A percentile compares a stretch with the other conserved stretches of the same genome.
phyloP scores from a whole-genome alignment of 2,113 vertebrate species.

The Platanista minor region DNA sequence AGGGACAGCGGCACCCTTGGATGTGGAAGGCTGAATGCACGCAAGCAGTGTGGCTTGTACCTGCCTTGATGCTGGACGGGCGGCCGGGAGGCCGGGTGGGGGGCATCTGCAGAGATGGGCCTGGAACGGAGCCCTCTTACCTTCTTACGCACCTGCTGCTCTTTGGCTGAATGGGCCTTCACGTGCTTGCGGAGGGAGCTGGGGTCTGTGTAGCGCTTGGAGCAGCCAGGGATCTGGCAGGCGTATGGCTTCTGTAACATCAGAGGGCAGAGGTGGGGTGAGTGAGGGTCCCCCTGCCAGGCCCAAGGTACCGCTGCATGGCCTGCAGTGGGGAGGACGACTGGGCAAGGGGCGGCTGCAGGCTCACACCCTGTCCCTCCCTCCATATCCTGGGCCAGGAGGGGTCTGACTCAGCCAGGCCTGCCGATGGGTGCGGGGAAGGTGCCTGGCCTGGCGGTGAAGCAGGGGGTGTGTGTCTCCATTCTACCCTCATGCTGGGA shows the following conservation, averaged over 20 bases:
- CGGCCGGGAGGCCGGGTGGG: background rate
- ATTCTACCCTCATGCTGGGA: background rate
- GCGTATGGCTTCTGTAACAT: slow-evolving; percentile 93
- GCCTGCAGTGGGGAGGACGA: background rate
- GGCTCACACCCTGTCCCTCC: background rate
- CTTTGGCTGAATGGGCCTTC: slow-evolving; percentile 97
- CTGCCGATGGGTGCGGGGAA: background rate
- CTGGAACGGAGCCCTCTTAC: slow-evolving; percentile 80
- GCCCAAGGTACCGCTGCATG: background rate
- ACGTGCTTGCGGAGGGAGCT: slow-evolving; percentile 98
- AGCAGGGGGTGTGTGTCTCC: background rate
- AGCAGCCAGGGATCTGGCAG: slow-evolving; percentile 97
- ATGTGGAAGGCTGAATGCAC: rapidly evolving
- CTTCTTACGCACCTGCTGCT: slow-evolving; percentile 97
- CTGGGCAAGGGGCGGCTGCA: background rate
- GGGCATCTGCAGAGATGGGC: background rate
- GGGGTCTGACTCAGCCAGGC: background rate
- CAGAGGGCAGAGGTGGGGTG: slow-evolving; percentile 3
- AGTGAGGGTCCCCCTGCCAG: background rate
- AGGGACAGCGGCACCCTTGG: rapidly evolving
- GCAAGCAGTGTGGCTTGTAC: background rate
- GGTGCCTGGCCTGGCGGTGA: background rate
- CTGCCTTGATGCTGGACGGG: background rate
- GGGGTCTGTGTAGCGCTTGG: slow-evolving; percentile 98
- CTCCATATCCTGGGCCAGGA: background rate